These are phyloP conservation scores for Netelia fuscicornis DNA, from an alignment of 2,888 invertebrate genomes.

Conservation along the genomic window DNA sequence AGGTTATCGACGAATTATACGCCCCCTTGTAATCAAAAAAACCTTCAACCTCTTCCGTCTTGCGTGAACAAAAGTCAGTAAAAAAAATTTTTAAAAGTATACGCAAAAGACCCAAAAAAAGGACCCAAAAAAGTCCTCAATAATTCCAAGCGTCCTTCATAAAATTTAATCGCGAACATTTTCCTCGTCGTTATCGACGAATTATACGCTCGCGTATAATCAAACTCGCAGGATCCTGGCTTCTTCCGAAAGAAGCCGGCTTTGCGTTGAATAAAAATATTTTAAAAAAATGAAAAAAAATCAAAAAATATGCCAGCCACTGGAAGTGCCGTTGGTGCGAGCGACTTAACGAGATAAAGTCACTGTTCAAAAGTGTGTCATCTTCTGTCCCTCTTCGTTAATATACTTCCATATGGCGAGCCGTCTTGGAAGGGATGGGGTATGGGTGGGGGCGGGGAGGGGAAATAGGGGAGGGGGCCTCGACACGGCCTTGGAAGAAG, in stretches of 20 bases:
- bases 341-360: conserved; percentile 53
- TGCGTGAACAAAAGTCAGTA: too few species aligned
- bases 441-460: not conserved
- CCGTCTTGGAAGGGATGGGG: not conserved
- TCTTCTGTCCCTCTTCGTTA: conserved; percentile 58
- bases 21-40: not conserved
- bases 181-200: too few species aligned
- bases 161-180: too few species aligned
- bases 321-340: conserved; percentile 60
- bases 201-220: too few species aligned
- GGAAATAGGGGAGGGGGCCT: conserved; percentile 16
- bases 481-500: conserved; percentile 64
- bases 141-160: too few species aligned
- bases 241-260: not conserved
- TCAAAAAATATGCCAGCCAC: conserved; percentile 38
- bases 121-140: too few species aligned
- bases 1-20: not conserved
- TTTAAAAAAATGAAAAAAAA: not conserved
- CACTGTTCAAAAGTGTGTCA: conserved; percentile 63
- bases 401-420: conserved; percentile 53
- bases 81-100: too few species aligned
- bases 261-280: not conserved
- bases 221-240: too few species aligned
- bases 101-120: too few species aligned
- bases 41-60: too few species aligned